Base-by-base conservation (phyloP, 2,888 invertebrate species). In the Pocota personata region DNA sequence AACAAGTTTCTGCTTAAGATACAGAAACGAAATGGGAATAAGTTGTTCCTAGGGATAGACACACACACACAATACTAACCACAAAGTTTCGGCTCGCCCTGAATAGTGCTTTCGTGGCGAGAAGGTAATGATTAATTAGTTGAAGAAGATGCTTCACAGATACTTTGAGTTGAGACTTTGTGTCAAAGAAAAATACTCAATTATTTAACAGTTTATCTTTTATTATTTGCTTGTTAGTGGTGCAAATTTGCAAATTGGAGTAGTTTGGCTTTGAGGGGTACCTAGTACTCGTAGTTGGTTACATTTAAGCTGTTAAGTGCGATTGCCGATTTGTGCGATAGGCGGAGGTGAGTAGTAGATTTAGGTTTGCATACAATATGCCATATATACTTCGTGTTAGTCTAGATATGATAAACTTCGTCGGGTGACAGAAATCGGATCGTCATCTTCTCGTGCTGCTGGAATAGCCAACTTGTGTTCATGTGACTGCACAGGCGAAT, bases 71-170 rank as follows among this genome's bases (percentile, higher is more conserved):
- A 79, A 27, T 48, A 35, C 8, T n/a, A n/a, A 24, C 55, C 60
- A 50, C 57, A 58, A 82, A 72, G 66, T 77, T 72, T 43, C 21
- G 10, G n/a, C 32, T 35, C 21, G 30, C 14, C 60, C 27, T 55
- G 48, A 64, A 69, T 64, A 71, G 71, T 52, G 43, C 35, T 50
- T 58, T 58, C 4, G 37, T 27, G 72, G 40, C 14, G 19, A 27
- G 72, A 10, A 55, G 27, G 35, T 57, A 72, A 72, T 83, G 83
- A 83, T 78, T 83, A 83, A 83, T 83, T 83, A 83, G 83, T 62
- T 73, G 60, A 35, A 27, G 32, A 40, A 60, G 50, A 73, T 21
- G 24, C 30, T 32, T 24, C 7, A 3, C 46, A 35, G 58, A 35
- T 40, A 73, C 73, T 66, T 55, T 35, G 16, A 12, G 14, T 55